Conservation (phyloP, 2,888 invertebrate species). For the Capitulum mitella region DNA sequence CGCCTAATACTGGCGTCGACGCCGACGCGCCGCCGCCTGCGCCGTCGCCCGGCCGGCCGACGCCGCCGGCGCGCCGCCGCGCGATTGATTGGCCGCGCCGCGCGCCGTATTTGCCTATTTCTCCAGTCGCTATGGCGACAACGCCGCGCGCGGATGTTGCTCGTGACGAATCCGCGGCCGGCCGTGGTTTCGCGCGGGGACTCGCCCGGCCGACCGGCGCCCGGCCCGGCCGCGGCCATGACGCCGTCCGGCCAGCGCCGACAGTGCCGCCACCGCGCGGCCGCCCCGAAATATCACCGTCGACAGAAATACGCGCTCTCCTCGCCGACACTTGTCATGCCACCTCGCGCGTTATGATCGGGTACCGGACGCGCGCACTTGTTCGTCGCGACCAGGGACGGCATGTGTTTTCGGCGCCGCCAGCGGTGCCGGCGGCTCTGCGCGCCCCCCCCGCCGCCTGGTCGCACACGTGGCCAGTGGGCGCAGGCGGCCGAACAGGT, state of each 20-base stretch:
- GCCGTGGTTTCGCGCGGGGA: too few species aligned
- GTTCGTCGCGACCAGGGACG: neutral
- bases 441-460: neutral
- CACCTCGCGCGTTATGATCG: neutral
- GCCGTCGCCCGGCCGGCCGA: neutral
- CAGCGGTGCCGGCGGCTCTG: neutral
- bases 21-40: neutral
- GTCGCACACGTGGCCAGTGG: neutral
- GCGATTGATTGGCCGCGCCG: conserved; percentile 12
- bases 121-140: neutral
- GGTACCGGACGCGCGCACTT: neutral
- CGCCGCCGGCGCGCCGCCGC: conserved; percentile 26
- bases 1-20: neutral
- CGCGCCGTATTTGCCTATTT: neutral
- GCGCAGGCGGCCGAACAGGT: neutral
- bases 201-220: neutral
- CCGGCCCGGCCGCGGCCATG: neutral
- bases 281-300: neutral
- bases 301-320: neutral
- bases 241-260: neutral
- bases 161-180: neutral
- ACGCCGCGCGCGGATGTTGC: neutral
- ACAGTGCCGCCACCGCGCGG: too few species aligned
- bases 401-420: neutral
- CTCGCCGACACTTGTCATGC: neutral